These are phyloP conservation scores for Heliothis subflexa DNA, from an alignment of 1,140 invertebrate genomes.

Conservation along the genomic window DNA sequence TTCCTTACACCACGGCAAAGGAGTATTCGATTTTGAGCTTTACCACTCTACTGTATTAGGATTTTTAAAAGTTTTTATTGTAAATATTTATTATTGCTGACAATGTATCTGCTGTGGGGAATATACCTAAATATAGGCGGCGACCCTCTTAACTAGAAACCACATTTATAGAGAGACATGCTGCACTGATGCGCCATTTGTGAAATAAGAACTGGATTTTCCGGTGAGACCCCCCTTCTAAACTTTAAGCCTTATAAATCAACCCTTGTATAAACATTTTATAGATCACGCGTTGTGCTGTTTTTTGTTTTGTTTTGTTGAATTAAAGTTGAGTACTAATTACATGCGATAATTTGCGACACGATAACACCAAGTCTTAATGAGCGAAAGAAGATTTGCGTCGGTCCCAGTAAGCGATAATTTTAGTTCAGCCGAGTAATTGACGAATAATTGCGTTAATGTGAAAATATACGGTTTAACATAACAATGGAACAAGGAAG, in stretches of 20 bases:
- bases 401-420: conserved; percentile 66
- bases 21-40: conserved; percentile 62
- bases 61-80: conserved; percentile 69
- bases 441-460: conserved; percentile 84
- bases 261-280: neutral
- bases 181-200: conserved; percentile 35
- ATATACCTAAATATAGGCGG: conserved; percentile 59
- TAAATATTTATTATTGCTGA: conserved; percentile 73
- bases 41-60: conserved; percentile 52
- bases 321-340: conserved; percentile 56
- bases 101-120: conserved; percentile 61
- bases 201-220: conserved; percentile 33
- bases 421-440: conserved; percentile 77
- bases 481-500: conserved; percentile 71
- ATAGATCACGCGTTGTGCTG: neutral
- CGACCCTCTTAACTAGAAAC: conserved; percentile 47
- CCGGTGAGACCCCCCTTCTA: neutral
- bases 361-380: conserved; percentile 70
- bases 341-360: conserved; percentile 74
- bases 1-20: conserved; percentile 52
- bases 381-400: conserved; percentile 72
- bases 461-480: conserved; percentile 82
- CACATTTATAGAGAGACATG: conserved; percentile 40
- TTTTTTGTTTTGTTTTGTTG: conserved; percentile 33
- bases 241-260: conserved; percentile 4